These are phyloP conservation scores for Poecilia wingei DNA, from an alignment of 2,797 vertebrate genomes.

Conservation along the genomic window DNA sequence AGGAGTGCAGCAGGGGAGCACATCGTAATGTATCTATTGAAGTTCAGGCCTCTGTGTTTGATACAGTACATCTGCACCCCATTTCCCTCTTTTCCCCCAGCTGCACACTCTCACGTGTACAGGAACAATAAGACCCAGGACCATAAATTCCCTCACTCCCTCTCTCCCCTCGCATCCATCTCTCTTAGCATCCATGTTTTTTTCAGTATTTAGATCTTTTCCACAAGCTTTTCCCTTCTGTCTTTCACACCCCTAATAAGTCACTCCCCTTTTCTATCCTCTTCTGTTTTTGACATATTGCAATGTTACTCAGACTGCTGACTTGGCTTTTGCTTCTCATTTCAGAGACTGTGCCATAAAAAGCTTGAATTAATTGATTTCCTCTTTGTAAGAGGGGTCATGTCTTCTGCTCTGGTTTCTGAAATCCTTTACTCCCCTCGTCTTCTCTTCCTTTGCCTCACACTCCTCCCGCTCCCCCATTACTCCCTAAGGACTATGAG, in stretches of 20 bases:
- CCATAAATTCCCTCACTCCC: slow-evolving; percentile 69
- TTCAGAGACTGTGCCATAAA: slow-evolving; percentile 61
- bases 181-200: slow-evolving; percentile 48
- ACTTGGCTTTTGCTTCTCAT: slow-evolving; percentile 60
- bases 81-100: slow-evolving; percentile 74
- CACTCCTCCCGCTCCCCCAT: slow-evolving; percentile 15
- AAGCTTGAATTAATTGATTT: slow-evolving; percentile 85
- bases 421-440: slow-evolving; percentile 43
- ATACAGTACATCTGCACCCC: slow-evolving; percentile 78
- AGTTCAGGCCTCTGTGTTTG: slow-evolving; percentile 72
- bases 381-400: slow-evolving; percentile 75
- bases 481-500: slow-evolving; percentile 10
- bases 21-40: slow-evolving; percentile 77
- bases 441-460: slow-evolving; percentile 25
- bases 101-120: slow-evolving; percentile 77
- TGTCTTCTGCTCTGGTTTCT: slow-evolving; percentile 76
- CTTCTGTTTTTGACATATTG: slow-evolving; percentile 27
- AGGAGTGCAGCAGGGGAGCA: slow-evolving; percentile 68
- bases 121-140: slow-evolving; percentile 70
- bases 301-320: slow-evolving; percentile 47
- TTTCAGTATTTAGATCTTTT: slow-evolving; percentile 41
- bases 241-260: slow-evolving; percentile 28
- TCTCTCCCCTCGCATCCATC: slow-evolving; percentile 50
- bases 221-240: slow-evolving; percentile 25
- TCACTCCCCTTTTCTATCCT: neutral